Evolutionary conservation across 1,140 invertebrate genomes (phyloP).

Genomic region (Magallana ariakensis): DNA sequence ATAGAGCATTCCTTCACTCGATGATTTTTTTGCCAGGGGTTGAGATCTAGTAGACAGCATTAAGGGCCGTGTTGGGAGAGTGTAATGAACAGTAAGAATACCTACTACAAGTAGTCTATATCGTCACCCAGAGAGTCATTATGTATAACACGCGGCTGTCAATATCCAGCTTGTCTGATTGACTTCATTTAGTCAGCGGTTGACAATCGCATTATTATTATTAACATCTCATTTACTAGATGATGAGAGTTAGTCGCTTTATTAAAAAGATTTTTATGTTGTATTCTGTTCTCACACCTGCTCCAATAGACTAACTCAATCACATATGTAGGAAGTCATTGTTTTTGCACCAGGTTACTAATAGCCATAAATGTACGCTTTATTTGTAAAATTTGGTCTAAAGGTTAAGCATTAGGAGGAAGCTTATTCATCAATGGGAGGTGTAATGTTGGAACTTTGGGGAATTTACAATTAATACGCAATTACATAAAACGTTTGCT

Average conservation of each 20-base stretch:
- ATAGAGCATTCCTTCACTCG: background rate
- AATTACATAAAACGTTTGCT: background rate
- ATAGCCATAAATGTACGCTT: background rate
- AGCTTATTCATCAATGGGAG: no score
- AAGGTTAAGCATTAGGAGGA: no score
- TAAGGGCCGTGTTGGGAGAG: background rate
- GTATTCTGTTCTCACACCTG: background rate
- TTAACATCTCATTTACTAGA: conserved; percentile 26
- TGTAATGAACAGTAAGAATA: conserved; percentile 19
- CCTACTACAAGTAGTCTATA: conserved; percentile 4
- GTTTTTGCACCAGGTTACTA: conserved; percentile 9
- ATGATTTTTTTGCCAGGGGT: conserved; percentile 27
- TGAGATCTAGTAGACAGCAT: conserved; percentile 38
- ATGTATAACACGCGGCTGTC: conserved; percentile 18
- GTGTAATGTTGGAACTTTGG: no score
- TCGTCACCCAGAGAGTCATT: background rate
- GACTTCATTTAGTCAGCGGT: conserved; percentile 20
- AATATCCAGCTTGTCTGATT: background rate
- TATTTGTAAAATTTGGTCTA: background rate
- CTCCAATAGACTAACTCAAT: conserved; percentile 6
- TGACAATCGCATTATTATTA: conserved; percentile 2
- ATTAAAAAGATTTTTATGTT: background rate
- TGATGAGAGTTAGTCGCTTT: background rate
- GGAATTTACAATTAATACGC: no score
- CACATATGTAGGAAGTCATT: background rate